Evolutionary conservation across 2,888 invertebrate genomes (phyloP).

Genomic region (Ectobius pallidus): DNA sequence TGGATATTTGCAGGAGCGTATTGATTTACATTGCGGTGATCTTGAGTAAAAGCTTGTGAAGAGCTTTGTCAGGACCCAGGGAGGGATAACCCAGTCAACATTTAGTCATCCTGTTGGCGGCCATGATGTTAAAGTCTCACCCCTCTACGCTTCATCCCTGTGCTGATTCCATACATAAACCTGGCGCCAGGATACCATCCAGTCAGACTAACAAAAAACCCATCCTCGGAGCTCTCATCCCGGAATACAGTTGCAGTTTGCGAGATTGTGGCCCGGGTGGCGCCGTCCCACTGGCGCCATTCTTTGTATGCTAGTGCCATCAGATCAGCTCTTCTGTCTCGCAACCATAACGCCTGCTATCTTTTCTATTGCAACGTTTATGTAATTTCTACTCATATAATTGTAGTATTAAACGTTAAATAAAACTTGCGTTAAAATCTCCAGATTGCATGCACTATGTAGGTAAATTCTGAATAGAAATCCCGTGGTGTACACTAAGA

Average conservation of each 20-base stretch:
- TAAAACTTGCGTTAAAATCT: too few relatives aligned
- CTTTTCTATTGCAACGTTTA: too few relatives aligned
- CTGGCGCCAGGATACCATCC: slow-evolving; percentile 20
- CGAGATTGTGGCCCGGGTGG: not conserved
- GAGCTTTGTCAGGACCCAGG: not conserved
- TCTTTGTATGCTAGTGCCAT: too few relatives aligned
- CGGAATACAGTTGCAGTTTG: slow-evolving; percentile 21
- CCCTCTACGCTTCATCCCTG: not conserved
- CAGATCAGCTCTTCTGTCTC: too few relatives aligned
- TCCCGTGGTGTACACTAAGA: too few relatives aligned
- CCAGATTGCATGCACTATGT: too few relatives aligned
- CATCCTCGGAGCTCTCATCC: not conserved
- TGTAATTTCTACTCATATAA: too few relatives aligned
- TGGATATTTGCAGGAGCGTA: not conserved
- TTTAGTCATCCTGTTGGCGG: not conserved
- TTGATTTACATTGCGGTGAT: not conserved
- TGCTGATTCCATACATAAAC: slow-evolving; percentile 18
- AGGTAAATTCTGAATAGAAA: too few relatives aligned
- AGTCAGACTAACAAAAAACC: slow-evolving; percentile 16
- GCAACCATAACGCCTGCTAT: too few relatives aligned
- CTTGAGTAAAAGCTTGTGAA: not conserved
- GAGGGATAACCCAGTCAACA: not conserved
- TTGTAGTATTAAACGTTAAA: too few relatives aligned
- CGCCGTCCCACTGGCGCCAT: slow-evolving; percentile 17
- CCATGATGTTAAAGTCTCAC: not conserved